These are phyloP conservation scores for Hyaena hyaena DNA, from an alignment of 2,113 vertebrate species.

Conservation along the genomic window DNA sequence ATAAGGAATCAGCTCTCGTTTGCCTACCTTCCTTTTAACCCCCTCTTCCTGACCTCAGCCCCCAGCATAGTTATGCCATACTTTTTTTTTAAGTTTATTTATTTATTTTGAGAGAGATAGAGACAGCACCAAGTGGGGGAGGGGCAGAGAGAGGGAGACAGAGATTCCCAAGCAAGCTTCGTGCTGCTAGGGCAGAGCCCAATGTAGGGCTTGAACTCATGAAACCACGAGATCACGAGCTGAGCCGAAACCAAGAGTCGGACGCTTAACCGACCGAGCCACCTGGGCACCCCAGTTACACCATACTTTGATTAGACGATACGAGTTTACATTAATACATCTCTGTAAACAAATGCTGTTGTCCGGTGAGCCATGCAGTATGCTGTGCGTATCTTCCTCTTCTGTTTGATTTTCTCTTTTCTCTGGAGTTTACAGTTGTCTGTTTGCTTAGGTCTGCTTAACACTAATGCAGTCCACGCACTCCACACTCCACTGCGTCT, in stretches of 20 bases:
- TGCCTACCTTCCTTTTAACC: background rate
- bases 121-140: too few species aligned
- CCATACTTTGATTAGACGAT: background rate
- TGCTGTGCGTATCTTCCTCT: background rate
- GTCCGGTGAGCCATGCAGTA: background rate
- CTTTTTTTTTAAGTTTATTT: background rate
- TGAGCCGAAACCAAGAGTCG: too few species aligned
- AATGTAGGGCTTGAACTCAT: too few species aligned
- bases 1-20: background rate
- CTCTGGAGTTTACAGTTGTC: background rate
- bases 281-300: background rate
- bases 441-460: background rate
- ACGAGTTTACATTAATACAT: background rate
- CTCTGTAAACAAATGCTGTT: background rate
- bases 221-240: too few species aligned
- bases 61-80: background rate
- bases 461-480: background rate
- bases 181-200: too few species aligned
- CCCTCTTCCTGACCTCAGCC: background rate
- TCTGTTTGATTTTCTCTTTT: background rate
- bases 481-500: background rate
- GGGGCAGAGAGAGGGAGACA: too few species aligned
- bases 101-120: too few species aligned
- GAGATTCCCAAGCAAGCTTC: too few species aligned
- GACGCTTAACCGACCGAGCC: too few species aligned